Evolutionary conservation across 2,797 vertebrate genomes (phyloP).

Genomic region (Thalassophryne amazonica): DNA sequence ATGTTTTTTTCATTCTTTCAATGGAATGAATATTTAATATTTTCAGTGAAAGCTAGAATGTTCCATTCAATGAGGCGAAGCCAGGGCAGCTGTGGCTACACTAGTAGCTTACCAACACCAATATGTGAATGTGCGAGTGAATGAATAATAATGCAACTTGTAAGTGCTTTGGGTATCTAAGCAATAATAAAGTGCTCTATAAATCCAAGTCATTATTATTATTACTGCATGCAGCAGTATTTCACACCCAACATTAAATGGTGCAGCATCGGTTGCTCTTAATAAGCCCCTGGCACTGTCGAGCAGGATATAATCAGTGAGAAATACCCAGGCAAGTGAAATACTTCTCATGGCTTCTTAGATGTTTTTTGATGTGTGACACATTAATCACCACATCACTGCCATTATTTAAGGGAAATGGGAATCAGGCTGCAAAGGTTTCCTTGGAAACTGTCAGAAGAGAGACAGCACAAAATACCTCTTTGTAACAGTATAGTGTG

Average conservation of each 20-base stretch:
- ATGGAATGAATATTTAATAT: too few species aligned
- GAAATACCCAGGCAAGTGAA: slow-evolving; percentile 53
- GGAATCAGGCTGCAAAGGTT: slow-evolving; percentile 57
- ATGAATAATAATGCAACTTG: too few species aligned
- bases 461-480: slow-evolving; percentile 45
- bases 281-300: slow-evolving; percentile 45
- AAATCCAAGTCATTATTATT: slow-evolving; percentile 31
- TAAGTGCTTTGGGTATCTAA: too few species aligned
- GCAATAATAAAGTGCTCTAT: too few species aligned
- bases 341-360: slow-evolving; percentile 48
- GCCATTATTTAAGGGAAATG: slow-evolving; percentile 62
- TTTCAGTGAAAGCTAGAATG: too few species aligned
- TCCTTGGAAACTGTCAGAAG: slow-evolving; percentile 73
- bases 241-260: slow-evolving; percentile 39
- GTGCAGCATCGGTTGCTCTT: slow-evolving; percentile 40
- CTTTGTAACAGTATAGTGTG: slow-evolving; percentile 43
- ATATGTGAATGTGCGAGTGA: too few species aligned
- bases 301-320: slow-evolving; percentile 57
- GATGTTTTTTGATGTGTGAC: slow-evolving; percentile 68
- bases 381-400: slow-evolving; percentile 67
- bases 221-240: slow-evolving; percentile 17
- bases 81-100: too few species aligned
- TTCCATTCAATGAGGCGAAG: too few species aligned
- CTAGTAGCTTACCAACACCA: too few species aligned
- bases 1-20: too few species aligned